Evolutionary conservation across 2,113 vertebrate genomes (phyloP), one percentile per base, ranked within the genome.

Genomic region (Phylloscopus trochiloides): DNA sequence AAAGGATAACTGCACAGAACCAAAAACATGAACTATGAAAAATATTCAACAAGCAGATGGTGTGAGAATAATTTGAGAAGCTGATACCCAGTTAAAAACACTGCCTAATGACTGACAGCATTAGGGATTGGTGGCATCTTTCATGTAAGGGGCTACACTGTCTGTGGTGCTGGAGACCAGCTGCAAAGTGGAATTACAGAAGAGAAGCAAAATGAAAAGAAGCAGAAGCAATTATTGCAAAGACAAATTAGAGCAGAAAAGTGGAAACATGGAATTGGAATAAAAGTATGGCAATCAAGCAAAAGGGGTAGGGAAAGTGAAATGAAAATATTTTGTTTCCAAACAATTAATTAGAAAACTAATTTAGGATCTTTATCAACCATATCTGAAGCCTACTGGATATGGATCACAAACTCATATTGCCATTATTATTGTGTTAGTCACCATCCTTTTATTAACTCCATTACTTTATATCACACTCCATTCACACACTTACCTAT

Each of bases 241-340:
- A 90, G 71, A 80, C 0, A 1, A 96, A 96, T 93, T 63, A 95
- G 88, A 93, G 90, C 92, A 94, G 85, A 79, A 92, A 95, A 94
- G 75, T 88, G 77, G 91, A 95, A 97, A 82, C 38, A 50, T 38
- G 63, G 87, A 93, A 88, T 25, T 83, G 84, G 90, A 91, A 92
- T 71, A 81, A 88, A 92, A 96, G 67, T 20, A 0, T 74, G 67
- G 92, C 75, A 96, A 96, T 94, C 92, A 93, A 90, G 78, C 63
- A 94, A 93, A 95, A 95, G 67, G 45, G 77, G 93, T 25, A 66
- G 78, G 38, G 85, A 83, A 76, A 88, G 63, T 12, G 62, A 93
- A 96, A 96, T 38, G 93, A 95, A 96, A 97, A 96, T 93, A 97
- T 96, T 97, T 94, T 97, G 94, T 97, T 97, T 97, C 96, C 86